Evolutionary conservation across 1,140 invertebrate genomes (phyloP).

Genomic region (Philotrypesis tridentata): DNA sequence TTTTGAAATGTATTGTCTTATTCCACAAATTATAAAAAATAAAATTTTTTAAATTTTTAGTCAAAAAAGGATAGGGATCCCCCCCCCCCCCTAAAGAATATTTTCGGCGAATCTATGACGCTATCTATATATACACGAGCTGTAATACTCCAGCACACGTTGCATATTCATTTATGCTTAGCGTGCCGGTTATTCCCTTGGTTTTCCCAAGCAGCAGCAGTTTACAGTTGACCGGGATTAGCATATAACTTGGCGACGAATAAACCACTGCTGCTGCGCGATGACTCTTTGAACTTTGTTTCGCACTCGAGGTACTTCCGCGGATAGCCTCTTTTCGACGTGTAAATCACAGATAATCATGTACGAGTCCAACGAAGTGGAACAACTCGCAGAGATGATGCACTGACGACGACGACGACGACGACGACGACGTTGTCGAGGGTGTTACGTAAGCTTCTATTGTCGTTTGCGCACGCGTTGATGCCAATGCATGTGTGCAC

Average conservation of each 20-base stretch:
- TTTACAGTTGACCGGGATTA: not conserved
- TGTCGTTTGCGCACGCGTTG: constrained; percentile 5
- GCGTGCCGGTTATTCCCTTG: not conserved
- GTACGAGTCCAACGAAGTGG: not conserved
- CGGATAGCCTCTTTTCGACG: not conserved
- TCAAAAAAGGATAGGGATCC: too few relatives aligned
- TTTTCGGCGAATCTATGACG: not conserved
- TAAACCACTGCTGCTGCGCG: not conserved
- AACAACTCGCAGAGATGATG: not conserved
- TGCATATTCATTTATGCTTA: not conserved
- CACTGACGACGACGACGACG: not conserved
- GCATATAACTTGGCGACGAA: not conserved
- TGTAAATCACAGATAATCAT: not conserved
- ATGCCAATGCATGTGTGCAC: not conserved
- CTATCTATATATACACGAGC: too few relatives aligned
- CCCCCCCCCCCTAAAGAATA: not conserved
- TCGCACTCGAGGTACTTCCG: not conserved
- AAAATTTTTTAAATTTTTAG: too few relatives aligned
- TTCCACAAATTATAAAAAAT: too few relatives aligned
- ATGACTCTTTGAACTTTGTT: not conserved
- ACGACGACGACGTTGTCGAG: not conserved
- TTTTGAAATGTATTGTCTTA: too few relatives aligned
- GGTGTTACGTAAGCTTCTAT: constrained; percentile 5
- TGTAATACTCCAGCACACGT: not conserved
- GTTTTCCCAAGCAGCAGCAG: not conserved